These are phyloP conservation scores for Calameuta pallipes DNA, from an alignment of 2,888 invertebrate species.

Conservation along the genomic window DNA sequence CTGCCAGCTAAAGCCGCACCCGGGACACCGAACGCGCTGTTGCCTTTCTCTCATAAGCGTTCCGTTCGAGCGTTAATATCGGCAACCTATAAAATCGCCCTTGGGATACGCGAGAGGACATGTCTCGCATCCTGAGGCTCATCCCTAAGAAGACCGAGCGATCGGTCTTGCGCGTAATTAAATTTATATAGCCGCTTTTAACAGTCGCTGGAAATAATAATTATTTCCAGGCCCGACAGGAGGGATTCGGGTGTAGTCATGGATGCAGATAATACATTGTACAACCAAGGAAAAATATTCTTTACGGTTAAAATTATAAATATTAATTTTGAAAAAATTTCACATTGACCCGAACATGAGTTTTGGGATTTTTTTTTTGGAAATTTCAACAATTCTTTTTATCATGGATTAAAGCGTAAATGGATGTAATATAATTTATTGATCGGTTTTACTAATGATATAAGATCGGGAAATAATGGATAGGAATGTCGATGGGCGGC, in stretches of 20 bases:
- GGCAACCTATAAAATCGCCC: neutral
- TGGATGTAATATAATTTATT: too few species aligned
- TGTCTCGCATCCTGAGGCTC: neutral
- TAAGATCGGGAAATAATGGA: neutral
- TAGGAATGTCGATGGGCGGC: neutral
- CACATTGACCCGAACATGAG: too few species aligned
- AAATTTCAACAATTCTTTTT: too few species aligned
- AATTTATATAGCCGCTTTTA: neutral
- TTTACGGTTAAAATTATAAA: too few species aligned
- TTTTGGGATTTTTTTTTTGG: neutral
- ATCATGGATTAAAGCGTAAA: neutral
- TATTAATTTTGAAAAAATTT: too few species aligned
- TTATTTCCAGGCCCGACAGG: too few species aligned
- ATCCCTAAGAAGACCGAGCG: neutral
- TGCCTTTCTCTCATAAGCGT: neutral
- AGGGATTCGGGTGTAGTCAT: neutral
- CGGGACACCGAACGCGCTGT: neutral
- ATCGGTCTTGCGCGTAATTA: neutral
- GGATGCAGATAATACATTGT: neutral
- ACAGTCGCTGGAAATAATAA: neutral
- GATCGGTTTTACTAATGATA: too few species aligned
- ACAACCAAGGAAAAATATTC: neutral
- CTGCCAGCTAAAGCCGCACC: neutral
- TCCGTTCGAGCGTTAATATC: neutral
- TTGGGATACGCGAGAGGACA: neutral